Evolutionary conservation across 2,888 invertebrate species (phyloP), one percentile per base, ranked within the genome.

Genomic region (Hirudinaria manillensis): DNA sequence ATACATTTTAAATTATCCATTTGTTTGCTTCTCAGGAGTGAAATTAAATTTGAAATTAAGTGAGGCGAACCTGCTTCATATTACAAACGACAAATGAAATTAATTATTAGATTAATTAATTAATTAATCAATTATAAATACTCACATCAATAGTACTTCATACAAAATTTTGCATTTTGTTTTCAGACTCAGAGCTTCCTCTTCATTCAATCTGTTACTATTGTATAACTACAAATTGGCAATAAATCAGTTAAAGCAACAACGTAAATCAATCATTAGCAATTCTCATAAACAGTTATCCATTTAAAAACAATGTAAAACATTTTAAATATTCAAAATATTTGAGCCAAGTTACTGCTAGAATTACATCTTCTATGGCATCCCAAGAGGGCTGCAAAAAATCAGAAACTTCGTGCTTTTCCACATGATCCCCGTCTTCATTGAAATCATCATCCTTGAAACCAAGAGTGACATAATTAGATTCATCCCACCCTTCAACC

Each of bases 121-220:
- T 74, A 70, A 24, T 38, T 70, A 55, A 34, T 21, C n/a, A n/a
- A 34, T 27, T 13, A 45, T 3, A 51, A 65, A 24, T 34, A 24
- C 4, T 65, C 77, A 85, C 84, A 79, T 81, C 79, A 82, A 83
- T 34, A 85, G 79, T 19, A 81, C 80, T 77, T 85, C 83, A 80
- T 85, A 84, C 0, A 85, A 80, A 45, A 84, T 82, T 75, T 83
- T 83, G 77, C 85, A 86, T 76, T 85, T 85, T n/a, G 84, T 81
- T 78, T 85, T 86, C 36, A 86, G 79, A 75, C 82, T 80, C 2
- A 85, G 82, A 65, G 84, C 83, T 78, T 84, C 83, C 27, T 85
- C 84, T 55, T 84, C 85, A 38, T 85, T 84, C 32, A 86, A 77
- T 76, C 82, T 83, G 19, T 85, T 85, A 72, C 83, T 81, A 78